phyloP scores from a whole-genome alignment of 2,113 vertebrate species.

The Tricholaema leucomelas region DNA sequence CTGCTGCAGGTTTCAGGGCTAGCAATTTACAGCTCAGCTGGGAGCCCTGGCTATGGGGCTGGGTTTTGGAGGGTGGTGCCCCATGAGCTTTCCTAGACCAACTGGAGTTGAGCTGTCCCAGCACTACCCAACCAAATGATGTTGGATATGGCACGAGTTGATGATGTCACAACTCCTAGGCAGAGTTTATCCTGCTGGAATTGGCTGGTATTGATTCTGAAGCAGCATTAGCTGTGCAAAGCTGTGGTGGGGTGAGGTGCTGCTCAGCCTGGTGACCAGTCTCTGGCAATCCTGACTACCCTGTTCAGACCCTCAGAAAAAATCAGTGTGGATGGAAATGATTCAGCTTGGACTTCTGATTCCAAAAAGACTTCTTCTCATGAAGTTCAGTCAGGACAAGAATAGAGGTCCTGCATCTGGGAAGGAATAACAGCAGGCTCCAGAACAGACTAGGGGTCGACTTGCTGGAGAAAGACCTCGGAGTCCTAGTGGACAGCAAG shows the following conservation, averaged over 20 bases:
- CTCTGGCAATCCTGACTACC: neutral
- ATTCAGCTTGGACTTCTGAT: neutral
- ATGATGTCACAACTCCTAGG: neutral
- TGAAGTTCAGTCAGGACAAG: too few species aligned
- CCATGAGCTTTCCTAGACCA: neutral
- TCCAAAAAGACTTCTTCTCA: neutral
- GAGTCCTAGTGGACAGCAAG: too few species aligned
- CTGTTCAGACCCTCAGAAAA: neutral
- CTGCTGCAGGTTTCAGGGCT: neutral
- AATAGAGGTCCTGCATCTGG: too few species aligned
- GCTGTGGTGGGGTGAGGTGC: neutral
- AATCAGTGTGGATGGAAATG: neutral
- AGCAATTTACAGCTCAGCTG: neutral
- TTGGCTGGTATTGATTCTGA: neutral
- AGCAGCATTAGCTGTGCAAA: neutral
- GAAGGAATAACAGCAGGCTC: too few species aligned
- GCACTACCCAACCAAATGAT: neutral
- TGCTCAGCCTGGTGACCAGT: neutral
- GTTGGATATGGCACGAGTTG: accelerated
- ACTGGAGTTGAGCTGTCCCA: neutral
- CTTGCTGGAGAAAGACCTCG: too few species aligned
- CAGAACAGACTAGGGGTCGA: too few species aligned
- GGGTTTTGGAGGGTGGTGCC: neutral
- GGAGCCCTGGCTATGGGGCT: accelerated
- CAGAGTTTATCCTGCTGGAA: neutral